These are phyloP conservation scores for Torymus tubicola DNA, from an alignment of 2,888 invertebrate species.

Conservation along the genomic window DNA sequence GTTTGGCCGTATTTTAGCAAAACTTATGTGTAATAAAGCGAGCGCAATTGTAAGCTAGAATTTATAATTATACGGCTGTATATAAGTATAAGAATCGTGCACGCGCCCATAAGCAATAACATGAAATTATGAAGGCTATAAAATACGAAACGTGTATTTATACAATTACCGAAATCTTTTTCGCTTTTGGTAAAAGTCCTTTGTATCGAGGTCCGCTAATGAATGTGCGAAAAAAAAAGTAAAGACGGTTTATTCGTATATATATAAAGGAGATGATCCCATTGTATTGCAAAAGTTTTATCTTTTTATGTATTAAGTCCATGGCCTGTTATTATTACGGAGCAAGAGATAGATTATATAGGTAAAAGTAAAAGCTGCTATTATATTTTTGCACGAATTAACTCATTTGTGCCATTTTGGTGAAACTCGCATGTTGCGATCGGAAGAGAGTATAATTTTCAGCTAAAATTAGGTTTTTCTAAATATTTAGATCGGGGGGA, in stretches of 20 bases:
- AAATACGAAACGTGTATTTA: no score
- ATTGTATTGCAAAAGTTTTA: no score
- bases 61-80: slow-evolving; percentile 1
- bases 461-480: slow-evolving; percentile 22
- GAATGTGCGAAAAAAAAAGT: no score
- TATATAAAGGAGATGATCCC: no score
- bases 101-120: no score
- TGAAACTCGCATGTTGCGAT: not conserved
- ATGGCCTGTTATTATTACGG: not conserved
- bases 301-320: no score
- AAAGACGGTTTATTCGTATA: no score
- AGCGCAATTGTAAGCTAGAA: not conserved
- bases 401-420: not conserved
- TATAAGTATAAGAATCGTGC: no score
- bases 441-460: not conserved
- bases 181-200: no score
- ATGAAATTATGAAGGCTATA: no score
- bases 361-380: not conserved
- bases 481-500: slow-evolving; percentile 17
- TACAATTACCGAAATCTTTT: no score
- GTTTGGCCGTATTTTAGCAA: not conserved
- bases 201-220: no score
- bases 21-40: not conserved
- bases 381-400: not conserved
- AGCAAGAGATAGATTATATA: slow-evolving; percentile 11